These are phyloP conservation scores for Sphyrna mokarran DNA, from an alignment of 2,113 vertebrate species.

Conservation along the genomic window DNA sequence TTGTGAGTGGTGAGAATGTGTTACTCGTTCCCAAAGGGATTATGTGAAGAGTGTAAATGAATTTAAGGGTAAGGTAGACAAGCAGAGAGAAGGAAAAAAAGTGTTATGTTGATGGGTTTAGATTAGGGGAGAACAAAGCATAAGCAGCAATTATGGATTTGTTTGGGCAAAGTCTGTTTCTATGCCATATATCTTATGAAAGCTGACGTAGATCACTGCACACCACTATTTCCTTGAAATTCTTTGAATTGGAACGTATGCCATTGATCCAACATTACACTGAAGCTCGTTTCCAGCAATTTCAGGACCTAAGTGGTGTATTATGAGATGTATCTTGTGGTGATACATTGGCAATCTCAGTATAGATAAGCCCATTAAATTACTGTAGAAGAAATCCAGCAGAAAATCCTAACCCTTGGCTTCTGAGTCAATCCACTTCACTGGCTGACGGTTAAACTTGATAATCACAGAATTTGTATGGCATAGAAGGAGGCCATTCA, in stretches of 20 bases:
- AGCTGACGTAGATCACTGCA: neutral
- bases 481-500: no score
- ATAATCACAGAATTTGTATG: neutral
- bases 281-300: neutral
- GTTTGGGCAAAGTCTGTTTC: no score
- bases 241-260: neutral
- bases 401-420: neutral
- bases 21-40: no score
- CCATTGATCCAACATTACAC: neutral
- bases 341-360: neutral
- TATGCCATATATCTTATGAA: neutral
- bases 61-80: no score
- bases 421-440: neutral
- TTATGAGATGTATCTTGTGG: neutral
- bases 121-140: no score
- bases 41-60: no score
- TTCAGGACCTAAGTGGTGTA: neutral
- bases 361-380: neutral
- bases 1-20: no score
- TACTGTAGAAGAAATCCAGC: neutral
- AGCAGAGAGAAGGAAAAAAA: no score
- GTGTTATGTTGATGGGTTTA: no score
- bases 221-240: neutral
- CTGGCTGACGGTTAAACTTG: neutral
- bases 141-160: no score